These are phyloP conservation scores for Spermophilus dauricus DNA, from an alignment of 2,113 vertebrate species.

Conservation along the genomic window DNA sequence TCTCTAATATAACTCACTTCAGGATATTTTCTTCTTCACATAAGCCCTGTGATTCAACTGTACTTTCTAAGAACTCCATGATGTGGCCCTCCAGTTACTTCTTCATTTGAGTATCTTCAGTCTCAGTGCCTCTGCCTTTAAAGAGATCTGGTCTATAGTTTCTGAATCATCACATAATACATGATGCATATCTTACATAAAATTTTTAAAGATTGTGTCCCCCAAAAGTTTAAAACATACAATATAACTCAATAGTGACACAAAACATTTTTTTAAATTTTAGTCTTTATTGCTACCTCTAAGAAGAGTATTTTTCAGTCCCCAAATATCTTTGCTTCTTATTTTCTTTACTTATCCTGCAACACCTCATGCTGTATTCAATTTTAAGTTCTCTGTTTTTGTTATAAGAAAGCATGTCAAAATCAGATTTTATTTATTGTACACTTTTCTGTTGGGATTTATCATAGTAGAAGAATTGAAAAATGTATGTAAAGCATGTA, in stretches of 20 bases:
- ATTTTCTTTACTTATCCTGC: neutral
- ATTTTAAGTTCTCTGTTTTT: neutral
- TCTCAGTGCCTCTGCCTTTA: neutral
- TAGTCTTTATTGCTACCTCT: neutral
- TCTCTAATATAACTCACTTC: neutral
- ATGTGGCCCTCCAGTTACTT: neutral
- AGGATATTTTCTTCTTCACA: neutral
- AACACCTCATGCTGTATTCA: neutral
- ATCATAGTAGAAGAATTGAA: neutral
- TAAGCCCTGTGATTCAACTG: neutral
- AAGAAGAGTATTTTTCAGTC: neutral
- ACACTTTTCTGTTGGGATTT: neutral
- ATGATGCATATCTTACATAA: neutral
- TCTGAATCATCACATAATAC: neutral
- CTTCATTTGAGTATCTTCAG: neutral
- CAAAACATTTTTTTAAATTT: neutral
- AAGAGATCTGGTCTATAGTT: neutral
- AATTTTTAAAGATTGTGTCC: neutral
- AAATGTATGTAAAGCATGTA: neutral
- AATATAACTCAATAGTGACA: neutral
- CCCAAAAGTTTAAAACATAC: neutral
- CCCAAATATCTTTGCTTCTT: neutral
- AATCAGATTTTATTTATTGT: neutral
- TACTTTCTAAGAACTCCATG: neutral
- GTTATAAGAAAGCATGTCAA: neutral